Conservation (phyloP, 53 echinoderm and acorn worm species). For the Arbacia lixula region DNA sequence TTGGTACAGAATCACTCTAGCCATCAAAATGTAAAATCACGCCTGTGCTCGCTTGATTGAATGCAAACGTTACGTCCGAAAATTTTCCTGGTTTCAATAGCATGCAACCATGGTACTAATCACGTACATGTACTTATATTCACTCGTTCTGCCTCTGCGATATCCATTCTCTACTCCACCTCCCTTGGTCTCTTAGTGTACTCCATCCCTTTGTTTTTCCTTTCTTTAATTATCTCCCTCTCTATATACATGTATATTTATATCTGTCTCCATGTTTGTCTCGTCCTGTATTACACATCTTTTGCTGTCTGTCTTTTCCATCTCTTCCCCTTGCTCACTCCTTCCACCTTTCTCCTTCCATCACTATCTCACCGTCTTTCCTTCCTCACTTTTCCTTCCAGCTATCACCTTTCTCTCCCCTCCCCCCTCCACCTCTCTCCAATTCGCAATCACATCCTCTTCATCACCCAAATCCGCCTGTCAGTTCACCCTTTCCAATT, state of each 20-base stretch:
- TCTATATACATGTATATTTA: background rate
- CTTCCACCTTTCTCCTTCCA: background rate
- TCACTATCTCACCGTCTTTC: background rate
- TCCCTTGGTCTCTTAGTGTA: background rate
- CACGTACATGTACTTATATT: no score
- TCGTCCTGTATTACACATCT: background rate
- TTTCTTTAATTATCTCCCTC: background rate
- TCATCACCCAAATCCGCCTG: conserved; percentile 16
- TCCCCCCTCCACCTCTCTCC: no score
- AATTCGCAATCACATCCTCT: no score
- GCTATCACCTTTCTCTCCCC: no score
- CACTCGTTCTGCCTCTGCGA: no score
- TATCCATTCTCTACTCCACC: background rate
- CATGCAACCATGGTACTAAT: no score
- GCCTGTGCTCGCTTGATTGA: no score
- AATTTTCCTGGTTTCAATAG: no score
- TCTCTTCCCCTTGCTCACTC: background rate
- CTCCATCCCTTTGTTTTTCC: background rate
- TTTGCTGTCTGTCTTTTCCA: background rate
- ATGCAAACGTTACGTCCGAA: no score
- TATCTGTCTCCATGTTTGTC: background rate
- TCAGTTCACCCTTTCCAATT: conserved; percentile 38
- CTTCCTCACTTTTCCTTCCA: no score
- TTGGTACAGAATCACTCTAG: no score
- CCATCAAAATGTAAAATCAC: no score